These are phyloP conservation scores for Glaucopsyche alexis DNA, from an alignment of 2,888 invertebrate species.

Conservation along the genomic window DNA sequence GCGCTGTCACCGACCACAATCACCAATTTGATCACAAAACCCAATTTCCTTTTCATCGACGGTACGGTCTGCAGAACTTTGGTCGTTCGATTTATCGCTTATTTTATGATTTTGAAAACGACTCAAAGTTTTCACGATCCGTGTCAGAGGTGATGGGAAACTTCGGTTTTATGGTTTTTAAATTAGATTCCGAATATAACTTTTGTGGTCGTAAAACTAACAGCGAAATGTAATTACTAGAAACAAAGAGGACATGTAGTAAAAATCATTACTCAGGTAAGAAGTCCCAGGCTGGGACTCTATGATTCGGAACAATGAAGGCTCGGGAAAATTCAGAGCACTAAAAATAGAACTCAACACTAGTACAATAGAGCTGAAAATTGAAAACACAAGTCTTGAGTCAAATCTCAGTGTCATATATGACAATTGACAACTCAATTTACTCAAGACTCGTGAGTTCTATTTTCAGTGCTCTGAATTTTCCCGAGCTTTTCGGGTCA, in stretches of 20 bases:
- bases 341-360: too few species aligned
- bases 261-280: too few species aligned
- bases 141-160: neutral
- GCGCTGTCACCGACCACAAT: constrained; percentile 33
- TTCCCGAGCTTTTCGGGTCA: too few species aligned
- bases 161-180: neutral
- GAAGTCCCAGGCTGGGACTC: too few species aligned
- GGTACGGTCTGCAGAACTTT: constrained; percentile 34
- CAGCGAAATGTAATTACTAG: neutral
- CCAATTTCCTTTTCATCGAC: constrained; percentile 37
- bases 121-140: constrained; percentile 1
- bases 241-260: neutral
- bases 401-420: too few species aligned
- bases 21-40: constrained; percentile 39
- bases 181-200: neutral
- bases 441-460: too few species aligned
- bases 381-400: too few species aligned
- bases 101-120: constrained; percentile 15
- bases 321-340: too few species aligned
- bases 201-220: neutral
- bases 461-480: too few species aligned
- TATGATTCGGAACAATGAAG: too few species aligned
- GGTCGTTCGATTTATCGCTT: constrained; percentile 8
- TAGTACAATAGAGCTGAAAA: too few species aligned
- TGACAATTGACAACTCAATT: too few species aligned